Base-by-base conservation (phyloP, 2,113 vertebrate genomes). In the Jacana jacana region DNA sequence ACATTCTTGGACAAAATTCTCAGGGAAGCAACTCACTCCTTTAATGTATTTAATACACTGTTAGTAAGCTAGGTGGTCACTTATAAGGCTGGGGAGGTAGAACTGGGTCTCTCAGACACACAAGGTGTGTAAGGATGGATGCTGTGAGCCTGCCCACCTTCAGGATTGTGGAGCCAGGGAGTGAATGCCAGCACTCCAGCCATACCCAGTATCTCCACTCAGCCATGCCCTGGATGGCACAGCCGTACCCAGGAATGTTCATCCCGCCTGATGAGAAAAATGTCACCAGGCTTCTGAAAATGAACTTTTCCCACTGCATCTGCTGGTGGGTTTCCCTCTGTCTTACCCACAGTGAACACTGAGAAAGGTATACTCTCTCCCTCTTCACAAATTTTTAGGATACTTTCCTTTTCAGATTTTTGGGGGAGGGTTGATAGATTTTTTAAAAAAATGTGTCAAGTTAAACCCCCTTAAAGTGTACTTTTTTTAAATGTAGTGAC, bases 161-260 rank as follows among this genome's bases (percentile, higher is more conserved):
- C 51, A 42, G 35, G 75, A 42, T 17, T 1, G 0, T 8, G 15
- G 35, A 49, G 30, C 33, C 2, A 0, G 0, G 44, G 13, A 17
- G 3, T 5, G 4, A 82, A 76, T 17, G 17, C 14, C 19, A 25
- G 40, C 20, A n/a, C 4, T 33, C 8, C 13, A 8, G 42, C 13
- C 4, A 4, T 24, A 2, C 31, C 31, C 35, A 19, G 17, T 11
- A 22, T 16, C 48, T 69, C 52, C 44, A 33, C 33, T 11, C 40
- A 33, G 39, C 39, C 17, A 60, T 7, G 30, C 27, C 30, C 68
- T 54, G 48, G 42, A 33, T 4, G 3, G 18, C 4, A 4, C 5
- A 18, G 51, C 55, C 6, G 0, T 51, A 63, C 64, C 10, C 37
- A 46, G 33, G 64, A 48, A 65, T 46, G 33, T 15, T 73, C 42